Evolutionary conservation across 2,797 vertebrate species (phyloP).

Genomic region (Gila robusta): DNA sequence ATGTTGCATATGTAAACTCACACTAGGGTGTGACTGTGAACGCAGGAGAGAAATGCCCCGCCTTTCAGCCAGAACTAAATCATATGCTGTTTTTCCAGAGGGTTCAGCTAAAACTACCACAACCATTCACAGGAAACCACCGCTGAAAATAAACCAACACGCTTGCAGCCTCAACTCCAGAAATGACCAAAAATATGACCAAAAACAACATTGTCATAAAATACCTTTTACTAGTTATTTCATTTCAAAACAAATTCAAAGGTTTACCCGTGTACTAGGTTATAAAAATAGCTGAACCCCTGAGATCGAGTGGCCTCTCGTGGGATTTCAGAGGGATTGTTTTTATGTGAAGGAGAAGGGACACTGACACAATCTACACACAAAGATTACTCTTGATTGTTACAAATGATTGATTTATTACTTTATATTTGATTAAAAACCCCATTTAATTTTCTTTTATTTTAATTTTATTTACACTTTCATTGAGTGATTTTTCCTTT

Average conservation of each 20-base stretch:
- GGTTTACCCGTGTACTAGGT: neutral
- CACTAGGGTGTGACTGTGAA: slow-evolving; percentile 32
- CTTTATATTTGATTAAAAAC: neutral
- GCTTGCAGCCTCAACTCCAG: neutral
- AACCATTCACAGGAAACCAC: slow-evolving; percentile 37
- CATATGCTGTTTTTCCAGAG: slow-evolving; percentile 30
- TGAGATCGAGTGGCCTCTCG: neutral
- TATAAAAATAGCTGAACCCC: slow-evolving; percentile 21
- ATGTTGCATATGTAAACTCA: slow-evolving; percentile 33
- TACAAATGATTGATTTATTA: neutral
- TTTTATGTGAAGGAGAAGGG: neutral
- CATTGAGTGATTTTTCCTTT: neutral
- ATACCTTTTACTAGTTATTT: neutral
- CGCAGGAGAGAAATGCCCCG: slow-evolving; percentile 3
- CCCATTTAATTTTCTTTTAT: neutral
- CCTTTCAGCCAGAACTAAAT: slow-evolving; percentile 21
- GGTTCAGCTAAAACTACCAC: slow-evolving; percentile 23
- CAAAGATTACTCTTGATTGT: neutral
- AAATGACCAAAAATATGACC: neutral
- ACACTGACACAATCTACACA: neutral
- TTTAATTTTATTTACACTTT: neutral
- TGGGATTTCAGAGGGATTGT: neutral
- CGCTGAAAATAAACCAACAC: slow-evolving; percentile 14
- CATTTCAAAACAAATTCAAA: neutral
- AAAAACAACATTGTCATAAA: neutral